Base-by-base conservation (phyloP, 2,797 vertebrate genomes). In the Ctenopoma kingsleyae region DNA sequence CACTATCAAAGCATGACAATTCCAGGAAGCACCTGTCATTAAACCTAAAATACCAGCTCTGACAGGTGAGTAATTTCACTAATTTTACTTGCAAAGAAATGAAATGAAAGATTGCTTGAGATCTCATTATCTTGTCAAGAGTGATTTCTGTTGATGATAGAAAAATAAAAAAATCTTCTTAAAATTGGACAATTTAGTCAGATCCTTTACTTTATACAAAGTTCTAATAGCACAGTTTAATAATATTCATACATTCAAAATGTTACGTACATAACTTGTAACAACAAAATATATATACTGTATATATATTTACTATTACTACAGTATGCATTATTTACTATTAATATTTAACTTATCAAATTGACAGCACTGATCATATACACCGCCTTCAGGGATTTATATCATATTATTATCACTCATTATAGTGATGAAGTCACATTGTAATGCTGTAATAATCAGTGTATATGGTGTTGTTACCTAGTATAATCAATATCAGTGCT, bases 101-200 rank as follows among this genome's bases (percentile, higher is more conserved):
- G 8, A 23, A 66, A 52, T 58, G 13, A 56, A 25, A 5, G 30
- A 63, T 38, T 59, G 25, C 27, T 61, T 23, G 15, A 19, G 15
- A 72, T 32, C 1, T 35, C 35, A 75, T 78, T 66, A 63, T 46
- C 19, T 67, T 70, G 53, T 70, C 63, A 53, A 38, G 25, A 50
- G 12, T 5, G 19, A 54, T 67, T 70, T 43, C 11, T 32, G 1
- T 36, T 46, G 16, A 46, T 19, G n/a, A 46, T 19, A 10, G 3
- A 7, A 43, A 46, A 11, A 38, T 2, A 32, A 9, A 11, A 13
- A 38, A 13, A 38, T 36, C 27, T 11, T 36, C 10, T 48, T 16
- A 61, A 38, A 17, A 17, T 38, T 38, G 13, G 7, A 40, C 38
- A 15, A 27, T 10, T 57, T 13, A n/a, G n/a, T 35, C 5, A n/a